Evolutionary conservation across 2,113 vertebrate genomes (phyloP).

Genomic region (Talpa occidentalis): DNA sequence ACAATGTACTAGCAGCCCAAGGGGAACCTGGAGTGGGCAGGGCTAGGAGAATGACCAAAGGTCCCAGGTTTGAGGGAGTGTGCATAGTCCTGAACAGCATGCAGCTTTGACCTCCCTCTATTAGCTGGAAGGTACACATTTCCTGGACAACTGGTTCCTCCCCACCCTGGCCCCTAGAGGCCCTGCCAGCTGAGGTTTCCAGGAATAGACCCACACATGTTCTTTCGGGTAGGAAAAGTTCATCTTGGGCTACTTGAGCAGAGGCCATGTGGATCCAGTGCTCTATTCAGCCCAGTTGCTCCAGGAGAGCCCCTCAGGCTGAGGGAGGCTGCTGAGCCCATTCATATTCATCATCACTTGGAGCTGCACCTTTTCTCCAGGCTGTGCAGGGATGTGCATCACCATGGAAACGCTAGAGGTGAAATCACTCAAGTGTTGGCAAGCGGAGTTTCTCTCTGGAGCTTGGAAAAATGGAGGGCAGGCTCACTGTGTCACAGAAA

Average conservation of each 20-base stretch:
- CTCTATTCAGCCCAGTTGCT: background rate
- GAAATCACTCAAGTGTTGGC: slow-evolving; percentile 83
- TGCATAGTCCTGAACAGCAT: background rate
- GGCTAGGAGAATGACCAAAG: background rate
- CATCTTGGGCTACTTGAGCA: background rate
- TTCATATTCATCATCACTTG: slow-evolving; percentile 73
- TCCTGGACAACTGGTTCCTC: background rate
- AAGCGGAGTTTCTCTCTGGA: slow-evolving; percentile 73
- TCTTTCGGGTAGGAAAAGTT: background rate
- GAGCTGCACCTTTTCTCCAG: slow-evolving; percentile 78
- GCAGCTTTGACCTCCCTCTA: background rate
- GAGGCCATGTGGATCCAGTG: background rate
- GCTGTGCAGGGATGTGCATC: slow-evolving; percentile 75
- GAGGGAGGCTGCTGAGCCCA: background rate
- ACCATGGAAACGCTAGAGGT: slow-evolving; percentile 82
- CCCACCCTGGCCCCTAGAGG: background rate
- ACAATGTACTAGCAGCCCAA: background rate
- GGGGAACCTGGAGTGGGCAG: background rate
- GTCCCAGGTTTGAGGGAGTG: background rate
- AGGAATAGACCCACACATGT: background rate
- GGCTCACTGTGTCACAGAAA: slow-evolving; percentile 61
- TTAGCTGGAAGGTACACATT: background rate
- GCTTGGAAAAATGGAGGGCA: slow-evolving; percentile 77
- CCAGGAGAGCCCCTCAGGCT: background rate
- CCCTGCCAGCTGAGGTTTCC: background rate